Evolutionary conservation across 2,888 invertebrate genomes (phyloP).

Genomic region (Cantharis rufa): DNA sequence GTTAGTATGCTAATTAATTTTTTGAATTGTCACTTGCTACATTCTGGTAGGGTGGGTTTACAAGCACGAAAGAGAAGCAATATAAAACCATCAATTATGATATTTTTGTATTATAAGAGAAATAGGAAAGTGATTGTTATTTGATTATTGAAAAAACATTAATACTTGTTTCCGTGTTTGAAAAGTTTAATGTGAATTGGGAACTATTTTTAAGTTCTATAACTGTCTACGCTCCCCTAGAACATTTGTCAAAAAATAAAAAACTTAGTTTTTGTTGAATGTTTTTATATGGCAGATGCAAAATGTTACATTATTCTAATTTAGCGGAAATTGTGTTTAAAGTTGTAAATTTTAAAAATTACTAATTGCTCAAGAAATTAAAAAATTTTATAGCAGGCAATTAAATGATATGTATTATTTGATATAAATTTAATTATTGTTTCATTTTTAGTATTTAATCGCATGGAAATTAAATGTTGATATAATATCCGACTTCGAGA

Average conservation of each 20-base stretch:
- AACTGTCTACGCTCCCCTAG: slow-evolving; percentile 42
- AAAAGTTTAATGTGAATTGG: slow-evolving; percentile 40
- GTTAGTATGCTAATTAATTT: slow-evolving; percentile 23
- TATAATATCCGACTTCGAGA: slow-evolving; percentile 50
- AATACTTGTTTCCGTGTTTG: slow-evolving; percentile 23
- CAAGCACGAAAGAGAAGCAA: not conserved
- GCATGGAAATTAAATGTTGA: slow-evolving; percentile 52
- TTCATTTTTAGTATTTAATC: slow-evolving; percentile 50
- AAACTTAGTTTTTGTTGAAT: slow-evolving; percentile 35
- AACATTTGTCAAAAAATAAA: slow-evolving; percentile 46
- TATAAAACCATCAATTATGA: not conserved
- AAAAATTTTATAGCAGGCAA: not conserved
- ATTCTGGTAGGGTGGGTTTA: not conserved
- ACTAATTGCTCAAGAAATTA: not conserved
- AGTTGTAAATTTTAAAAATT: slow-evolving; percentile 10
- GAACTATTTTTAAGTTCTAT: slow-evolving; percentile 46
- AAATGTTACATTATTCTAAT: slow-evolving; percentile 47
- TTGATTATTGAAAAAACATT: slow-evolving; percentile 19
- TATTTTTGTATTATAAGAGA: not conserved
- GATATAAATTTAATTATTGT: slow-evolving; percentile 48
- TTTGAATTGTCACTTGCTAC: slow-evolving; percentile 13
- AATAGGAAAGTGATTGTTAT: not conserved
- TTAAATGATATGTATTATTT: not conserved
- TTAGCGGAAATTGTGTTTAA: slow-evolving; percentile 43
- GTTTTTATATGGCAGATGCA: slow-evolving; percentile 45